Base-by-base conservation (phyloP, 2,888 invertebrate genomes). In the Clunio marinus region DNA sequence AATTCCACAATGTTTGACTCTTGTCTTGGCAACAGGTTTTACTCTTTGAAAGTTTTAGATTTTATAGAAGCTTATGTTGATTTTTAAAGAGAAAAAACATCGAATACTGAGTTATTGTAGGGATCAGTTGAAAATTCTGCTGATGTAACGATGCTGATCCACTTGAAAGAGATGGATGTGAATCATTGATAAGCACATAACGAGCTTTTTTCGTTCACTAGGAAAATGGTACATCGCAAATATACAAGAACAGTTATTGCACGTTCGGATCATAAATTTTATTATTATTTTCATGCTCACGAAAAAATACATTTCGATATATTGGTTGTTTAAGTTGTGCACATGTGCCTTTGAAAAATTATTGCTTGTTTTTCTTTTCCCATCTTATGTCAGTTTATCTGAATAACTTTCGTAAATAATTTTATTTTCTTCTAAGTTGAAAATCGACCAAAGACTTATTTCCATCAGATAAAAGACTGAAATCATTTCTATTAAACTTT, bases 231-330 rank as follows among this genome's bases (percentile, higher is more conserved):
- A n/a, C 41, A 41, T 5, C 41, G 10, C 2, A 15, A 41, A 10
- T 41, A 5, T 41, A 41, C 15, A 8, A 10, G 41, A 41, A 15
- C 41, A n/a, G 10, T 41, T 41, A 41, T n/a, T 41, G 41, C 41
- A 41, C 41, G 41, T 13, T 10, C 41, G 41, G n/a, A 15, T 41
- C 41, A 41, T 41, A 41, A 41, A 41, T 41, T 41, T 41, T 41
- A 41, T 15, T 10, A 41, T n/a, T n/a, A n/a, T 41, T 41, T 5
- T 15, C 41, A 41, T 41, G 41, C n/a, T 13, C 41, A 10, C n/a
- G n/a, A n/a, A 41, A 41, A 41, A 10, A 41, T 41, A 41, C 10
- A 41, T 41, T 41, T 41, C 41, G 41, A 41, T 41, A 41, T n/a
- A 41, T 41, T 41, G 41, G 41, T n/a, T 5, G 41, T n/a, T 15